A percentile compares a stretch with the other conserved stretches of the same genome.
Conservation (phyloP, 2,888 invertebrate genomes). For the Meandrusa payeni region DNA sequence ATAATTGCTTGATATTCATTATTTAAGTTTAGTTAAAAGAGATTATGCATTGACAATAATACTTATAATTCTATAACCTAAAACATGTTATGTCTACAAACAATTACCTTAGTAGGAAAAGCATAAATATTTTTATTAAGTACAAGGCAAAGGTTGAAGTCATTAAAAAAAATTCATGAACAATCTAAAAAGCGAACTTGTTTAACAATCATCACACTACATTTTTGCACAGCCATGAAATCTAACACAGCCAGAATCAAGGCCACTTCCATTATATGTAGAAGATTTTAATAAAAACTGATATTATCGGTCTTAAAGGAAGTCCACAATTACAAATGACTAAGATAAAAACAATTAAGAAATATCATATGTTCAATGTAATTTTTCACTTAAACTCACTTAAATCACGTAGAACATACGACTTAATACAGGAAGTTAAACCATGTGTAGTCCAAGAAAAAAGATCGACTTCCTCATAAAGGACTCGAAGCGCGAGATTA, state of each 20-base stretch:
- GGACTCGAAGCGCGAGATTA: slow-evolving; percentile 60
- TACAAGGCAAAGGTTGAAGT: too few relatives aligned
- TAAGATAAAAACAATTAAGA: slow-evolving; percentile 16
- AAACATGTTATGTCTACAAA: too few relatives aligned
- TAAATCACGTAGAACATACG: slow-evolving; percentile 35
- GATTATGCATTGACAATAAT: too few relatives aligned
- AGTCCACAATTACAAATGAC: slow-evolving; percentile 24
- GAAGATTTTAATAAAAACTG: slow-evolving; percentile 32
- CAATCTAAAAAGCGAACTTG: slow-evolving; percentile 25
- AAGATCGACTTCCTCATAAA: slow-evolving; percentile 46
- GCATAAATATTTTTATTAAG: too few relatives aligned
- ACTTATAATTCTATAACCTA: too few relatives aligned
- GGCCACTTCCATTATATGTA: slow-evolving; percentile 58
- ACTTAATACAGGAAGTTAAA: slow-evolving; percentile 51
- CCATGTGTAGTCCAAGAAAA: slow-evolving; percentile 47
- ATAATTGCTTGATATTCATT: too few relatives aligned
- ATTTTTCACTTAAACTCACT: too few relatives aligned
- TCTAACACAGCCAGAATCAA: slow-evolving; percentile 64
- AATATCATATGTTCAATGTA: too few relatives aligned
- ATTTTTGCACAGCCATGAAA: slow-evolving; percentile 28
- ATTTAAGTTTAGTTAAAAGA: too few relatives aligned
- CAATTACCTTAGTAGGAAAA: too few relatives aligned
- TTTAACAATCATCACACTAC: slow-evolving; percentile 32
- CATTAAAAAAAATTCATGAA: slow-evolving; percentile 1
- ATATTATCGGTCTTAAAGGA: slow-evolving; percentile 28